Evolutionary conservation across 2,888 invertebrate species (phyloP), one percentile per base, ranked within the genome.

Genomic region (Atrina japonica): DNA sequence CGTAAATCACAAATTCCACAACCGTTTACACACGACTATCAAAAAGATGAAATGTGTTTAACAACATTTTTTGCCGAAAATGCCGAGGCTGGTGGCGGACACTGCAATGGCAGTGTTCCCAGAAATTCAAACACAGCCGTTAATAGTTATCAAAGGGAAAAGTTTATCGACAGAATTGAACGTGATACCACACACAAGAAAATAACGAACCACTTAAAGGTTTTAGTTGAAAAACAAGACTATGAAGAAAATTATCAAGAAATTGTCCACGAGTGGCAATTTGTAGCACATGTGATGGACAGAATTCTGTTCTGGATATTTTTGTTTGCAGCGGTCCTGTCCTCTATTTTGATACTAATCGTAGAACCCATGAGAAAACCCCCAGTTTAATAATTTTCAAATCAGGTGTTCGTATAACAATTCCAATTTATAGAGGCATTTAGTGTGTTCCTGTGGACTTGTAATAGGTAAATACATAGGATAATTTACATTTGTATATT

Each of bases 281-380:
- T 90, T 71, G 87, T 90, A 29, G 90, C 90, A 0, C 82, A 87
- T 56, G 84, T 90, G 18, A 86, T 90, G 80, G 90, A 90, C 75
- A 74, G 90, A 29, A 80, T 89, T 70, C 77, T 90, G 52, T 90
- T 90, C 77, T 89, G 89, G 89, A 59, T 90, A 14, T 90, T 91
- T 77, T 77, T 89, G 3, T 66, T 87, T 29, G 86, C 86, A 11
- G 83, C 90, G 6, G 66, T 85, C 14, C 66, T 88, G 29, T 88
- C 90, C 3, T 88, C 90, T 6, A 55, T 90, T 23, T 80, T 86
- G 23, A 88, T 90, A 61, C 78, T 91, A n/a, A 85, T 90, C 27
- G 81, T 90, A 27, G 84, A 86, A 77, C 90, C 90, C 2, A 77
- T 89, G 70, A 76, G 78, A 30, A 89, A 89, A 67, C 89, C 89